phyloP scores from a whole-genome alignment of 2,113 vertebrate genomes.

The Acrocephalus arundinaceus region DNA sequence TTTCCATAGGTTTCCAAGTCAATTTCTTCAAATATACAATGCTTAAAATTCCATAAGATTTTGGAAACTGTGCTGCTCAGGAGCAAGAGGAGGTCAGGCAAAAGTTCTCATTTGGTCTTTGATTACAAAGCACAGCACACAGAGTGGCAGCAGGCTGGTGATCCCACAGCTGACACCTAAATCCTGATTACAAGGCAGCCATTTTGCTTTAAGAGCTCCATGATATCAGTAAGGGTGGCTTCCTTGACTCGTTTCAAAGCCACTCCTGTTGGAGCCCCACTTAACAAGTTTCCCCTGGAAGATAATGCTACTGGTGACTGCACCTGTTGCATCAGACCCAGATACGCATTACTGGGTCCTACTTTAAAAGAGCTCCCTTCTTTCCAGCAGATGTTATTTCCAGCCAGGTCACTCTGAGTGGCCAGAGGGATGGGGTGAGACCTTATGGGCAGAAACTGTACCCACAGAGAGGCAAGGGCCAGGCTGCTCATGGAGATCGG shows the following conservation, averaged over 20 bases:
- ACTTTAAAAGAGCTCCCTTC: neutral
- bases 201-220: neutral
- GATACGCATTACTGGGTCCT: neutral
- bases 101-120: neutral
- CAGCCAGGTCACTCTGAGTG: neutral
- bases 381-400: neutral
- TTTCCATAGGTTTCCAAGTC: neutral
- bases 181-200: neutral
- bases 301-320: neutral
- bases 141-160: neutral
- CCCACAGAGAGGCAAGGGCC: neutral
- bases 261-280: neutral
- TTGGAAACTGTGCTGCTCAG: neutral
- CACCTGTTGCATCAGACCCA: neutral
- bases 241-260: neutral
- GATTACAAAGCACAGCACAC: neutral
- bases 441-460: neutral
- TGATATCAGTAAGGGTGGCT: neutral
- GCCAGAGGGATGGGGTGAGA: neutral
- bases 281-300: neutral
- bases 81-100: neutral
- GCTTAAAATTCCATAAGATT: neutral
- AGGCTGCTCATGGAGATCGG: fast-evolving
- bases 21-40: neutral
- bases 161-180: neutral